A percentile compares a stretch with the other conserved stretches of the same genome.
These are phyloP conservation scores for Pseudois nayaur DNA, from an alignment of 2,113 vertebrate species.

Conservation along the genomic window DNA sequence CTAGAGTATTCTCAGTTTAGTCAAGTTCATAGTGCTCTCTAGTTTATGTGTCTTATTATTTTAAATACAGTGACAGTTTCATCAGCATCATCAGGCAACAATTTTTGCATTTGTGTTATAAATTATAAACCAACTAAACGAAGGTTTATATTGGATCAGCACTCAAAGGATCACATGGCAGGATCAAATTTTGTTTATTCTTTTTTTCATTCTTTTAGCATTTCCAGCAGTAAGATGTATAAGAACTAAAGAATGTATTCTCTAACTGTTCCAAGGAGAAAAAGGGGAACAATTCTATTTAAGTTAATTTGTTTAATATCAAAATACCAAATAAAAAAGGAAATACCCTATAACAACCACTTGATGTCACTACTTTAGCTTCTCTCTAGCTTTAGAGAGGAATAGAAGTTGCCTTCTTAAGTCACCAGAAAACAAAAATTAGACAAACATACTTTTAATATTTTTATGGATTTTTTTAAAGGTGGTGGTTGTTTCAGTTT, in stretches of 20 bases:
- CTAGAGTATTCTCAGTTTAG: neutral
- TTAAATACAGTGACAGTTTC: neutral
- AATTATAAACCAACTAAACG: neutral
- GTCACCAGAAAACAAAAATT: neutral
- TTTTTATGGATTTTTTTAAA: neutral
- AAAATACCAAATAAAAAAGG: neutral
- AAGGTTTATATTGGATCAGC: neutral
- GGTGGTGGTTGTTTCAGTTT: neutral
- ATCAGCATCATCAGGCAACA: neutral
- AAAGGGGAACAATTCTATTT: neutral
- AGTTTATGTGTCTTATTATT: neutral
- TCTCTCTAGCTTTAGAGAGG: neutral
- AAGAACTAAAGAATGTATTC: neutral
- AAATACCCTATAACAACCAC: conserved; percentile 33
- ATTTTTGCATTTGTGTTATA: neutral
- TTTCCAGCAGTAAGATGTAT: neutral
- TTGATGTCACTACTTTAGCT: conserved; percentile 54
- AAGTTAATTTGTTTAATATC: neutral
- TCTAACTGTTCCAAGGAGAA: neutral
- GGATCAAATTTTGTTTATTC: neutral
- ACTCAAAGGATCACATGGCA: neutral
- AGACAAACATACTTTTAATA: neutral
- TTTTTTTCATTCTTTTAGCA: neutral
- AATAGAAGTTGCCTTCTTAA: neutral
- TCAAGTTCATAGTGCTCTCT: neutral